phyloP scores from a whole-genome alignment of 37 sponge, comb jelly and placozoan species.

The Oscarella lobularis region DNA sequence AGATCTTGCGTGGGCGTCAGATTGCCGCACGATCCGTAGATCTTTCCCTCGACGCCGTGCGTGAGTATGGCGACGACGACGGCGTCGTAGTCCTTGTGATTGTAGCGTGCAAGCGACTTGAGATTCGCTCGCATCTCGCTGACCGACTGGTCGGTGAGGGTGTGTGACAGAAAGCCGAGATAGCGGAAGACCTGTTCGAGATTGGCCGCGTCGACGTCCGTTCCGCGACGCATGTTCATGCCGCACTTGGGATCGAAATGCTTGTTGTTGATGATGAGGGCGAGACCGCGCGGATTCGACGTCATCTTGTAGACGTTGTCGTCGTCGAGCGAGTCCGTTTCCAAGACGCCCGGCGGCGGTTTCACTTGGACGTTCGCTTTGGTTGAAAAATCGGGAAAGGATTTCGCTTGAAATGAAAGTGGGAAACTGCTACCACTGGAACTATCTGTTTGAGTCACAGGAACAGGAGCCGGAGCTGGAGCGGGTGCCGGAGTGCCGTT shows the following conservation, averaged over 20 bases:
- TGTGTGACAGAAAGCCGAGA: slow-evolving; percentile 5
- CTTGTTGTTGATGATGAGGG: slow-evolving; percentile 62
- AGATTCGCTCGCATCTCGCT: slow-evolving; percentile 8
- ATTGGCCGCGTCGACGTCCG: slow-evolving; percentile 42
- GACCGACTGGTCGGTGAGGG: slow-evolving; percentile 1
- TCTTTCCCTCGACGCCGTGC: slow-evolving; percentile 54
- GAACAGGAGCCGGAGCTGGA: no score
- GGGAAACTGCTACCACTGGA: no score
- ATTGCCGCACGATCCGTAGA: slow-evolving; percentile 74
- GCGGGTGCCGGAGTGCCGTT: no score
- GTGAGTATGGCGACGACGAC: slow-evolving; percentile 45
- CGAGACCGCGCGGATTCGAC: slow-evolving; percentile 55
- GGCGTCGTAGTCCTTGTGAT: slow-evolving; percentile 50
- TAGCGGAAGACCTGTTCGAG: slow-evolving; percentile 26
- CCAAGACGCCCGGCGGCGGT: not conserved
- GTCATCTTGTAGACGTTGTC: slow-evolving; percentile 38
- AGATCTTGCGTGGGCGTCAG: slow-evolving; percentile 42
- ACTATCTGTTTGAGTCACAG: no score
- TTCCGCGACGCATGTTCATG: slow-evolving; percentile 39
- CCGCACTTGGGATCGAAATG: slow-evolving; percentile 22
- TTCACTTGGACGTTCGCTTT: not conserved
- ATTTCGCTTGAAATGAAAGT: not conserved
- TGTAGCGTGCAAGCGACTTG: not conserved
- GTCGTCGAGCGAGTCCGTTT: not conserved
- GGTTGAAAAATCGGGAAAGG: not conserved